Evolutionary conservation across 2,888 invertebrate genomes (phyloP), one percentile per base, ranked within the genome.

Genomic region (Erpobdella octoculata): DNA sequence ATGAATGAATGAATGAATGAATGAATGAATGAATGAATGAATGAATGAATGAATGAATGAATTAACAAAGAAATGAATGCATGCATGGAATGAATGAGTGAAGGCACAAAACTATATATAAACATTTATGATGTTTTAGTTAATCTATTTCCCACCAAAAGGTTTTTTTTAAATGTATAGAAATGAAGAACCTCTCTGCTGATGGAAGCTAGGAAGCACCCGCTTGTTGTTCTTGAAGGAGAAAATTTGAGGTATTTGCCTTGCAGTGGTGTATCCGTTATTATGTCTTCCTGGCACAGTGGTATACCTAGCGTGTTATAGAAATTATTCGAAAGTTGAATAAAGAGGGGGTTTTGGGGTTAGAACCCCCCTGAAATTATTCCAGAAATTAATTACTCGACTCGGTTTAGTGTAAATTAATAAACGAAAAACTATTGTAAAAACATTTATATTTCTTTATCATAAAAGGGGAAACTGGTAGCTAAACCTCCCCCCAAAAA

Each of bases 121-220:
- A 59, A 59, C 59, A 21, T 12, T 12, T 12, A 21, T 59, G 9
- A 12, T 12, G 9, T 59, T 59, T 12, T 21, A 59, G 18, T 12
- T 41, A 41, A 41, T 12, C 18, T 12, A 41, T n/a, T 41, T 12
- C 46, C 12, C 12, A 41, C 12, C 12, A 12, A 12, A 12, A 41
- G 46, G 18, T 41, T 15, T 15, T 41, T 41, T 41, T 41, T 41
- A 12, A 12, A 21, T 15, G 25, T 21, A 12, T 59, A 15, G 21
- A 59, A 59, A 48, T 36, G 9, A n/a, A 33, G 8, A 72, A 81
- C 82, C 79, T 82, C 81, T 77, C 80, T 77, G 1, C 80, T 79
- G 15, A 82, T 78, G 31, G 79, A 78, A 48, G 81, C 80, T 15
- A 81, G 76, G 76, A 81, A 82, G 72, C 81, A 82, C 18, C 81